Percentiles rank a stretch among this genome's conserved stretches.
These are phyloP conservation scores for Aporophyla nigra DNA, from an alignment of 2,888 invertebrate genomes.

Conservation along the genomic window DNA sequence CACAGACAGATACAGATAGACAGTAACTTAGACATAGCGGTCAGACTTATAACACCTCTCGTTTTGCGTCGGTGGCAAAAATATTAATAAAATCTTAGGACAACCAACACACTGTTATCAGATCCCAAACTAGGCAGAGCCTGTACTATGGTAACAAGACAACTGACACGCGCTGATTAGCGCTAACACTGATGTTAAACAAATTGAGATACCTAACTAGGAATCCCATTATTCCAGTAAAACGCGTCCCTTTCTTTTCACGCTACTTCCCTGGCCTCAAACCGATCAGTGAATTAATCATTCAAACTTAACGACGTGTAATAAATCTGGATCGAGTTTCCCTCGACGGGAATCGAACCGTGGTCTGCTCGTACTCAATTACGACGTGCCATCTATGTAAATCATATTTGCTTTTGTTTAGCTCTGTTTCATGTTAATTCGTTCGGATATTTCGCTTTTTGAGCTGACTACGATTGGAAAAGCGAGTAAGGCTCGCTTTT, in stretches of 20 bases:
- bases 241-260: not conserved
- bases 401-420: constrained; percentile 60
- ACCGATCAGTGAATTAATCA: constrained; percentile 77
- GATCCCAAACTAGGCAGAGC: no score
- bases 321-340: constrained; percentile 77
- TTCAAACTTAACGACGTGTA: constrained; percentile 77
- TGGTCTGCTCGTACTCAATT: constrained; percentile 54
- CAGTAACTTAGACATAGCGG: no score
- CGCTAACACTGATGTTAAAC: not conserved
- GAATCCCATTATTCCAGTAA: not conserved
- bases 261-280: constrained; percentile 56
- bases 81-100: no score
- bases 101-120: no score
- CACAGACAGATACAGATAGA: no score
- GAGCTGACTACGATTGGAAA: not conserved
- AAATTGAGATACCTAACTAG: not conserved
- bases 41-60: no score
- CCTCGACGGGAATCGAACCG: constrained; percentile 69
- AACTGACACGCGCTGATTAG: no score
- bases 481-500: not conserved
- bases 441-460: constrained; percentile 17
- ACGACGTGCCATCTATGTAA: constrained; percentile 56
- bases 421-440: constrained; percentile 41
- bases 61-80: no score
- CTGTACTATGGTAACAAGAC: no score